These are phyloP conservation scores for Amphiprion percula DNA, from an alignment of 2,113 vertebrate genomes.

Conservation along the genomic window DNA sequence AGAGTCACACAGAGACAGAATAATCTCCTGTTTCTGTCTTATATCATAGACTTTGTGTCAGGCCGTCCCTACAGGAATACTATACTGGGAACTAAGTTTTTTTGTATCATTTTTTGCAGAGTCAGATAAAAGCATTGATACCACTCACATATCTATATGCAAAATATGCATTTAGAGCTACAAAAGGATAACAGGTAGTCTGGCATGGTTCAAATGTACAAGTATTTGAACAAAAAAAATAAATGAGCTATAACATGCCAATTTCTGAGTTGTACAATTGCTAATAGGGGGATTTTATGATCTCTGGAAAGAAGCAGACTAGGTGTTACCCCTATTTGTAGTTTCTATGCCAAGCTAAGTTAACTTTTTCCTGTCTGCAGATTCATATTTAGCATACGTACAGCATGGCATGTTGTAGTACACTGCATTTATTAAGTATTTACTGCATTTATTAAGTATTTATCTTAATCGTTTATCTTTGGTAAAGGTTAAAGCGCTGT, in stretches of 20 bases:
- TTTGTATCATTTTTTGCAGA: too few relatives aligned
- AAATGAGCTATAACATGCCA: not conserved
- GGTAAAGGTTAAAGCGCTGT: conserved; percentile 22
- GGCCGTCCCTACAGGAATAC: not conserved
- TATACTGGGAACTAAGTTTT: not conserved
- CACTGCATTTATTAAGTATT: not conserved
- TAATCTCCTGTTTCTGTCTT: conserved; percentile 21
- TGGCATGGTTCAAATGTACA: not conserved
- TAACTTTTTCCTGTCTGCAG: not conserved
- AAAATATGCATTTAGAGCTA: not conserved
- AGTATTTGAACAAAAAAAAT: not conserved
- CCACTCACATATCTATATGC: not conserved
- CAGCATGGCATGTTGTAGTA: not conserved
- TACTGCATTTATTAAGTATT: not conserved
- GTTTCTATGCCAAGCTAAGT: conserved; percentile 3
- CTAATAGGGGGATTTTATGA: not conserved
- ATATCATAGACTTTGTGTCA: conserved; percentile 25
- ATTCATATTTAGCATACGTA: not conserved
- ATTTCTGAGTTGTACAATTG: not conserved
- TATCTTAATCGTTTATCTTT: not conserved
- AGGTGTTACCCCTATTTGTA: not conserved
- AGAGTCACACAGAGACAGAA: conserved; percentile 31
- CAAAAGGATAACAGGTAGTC: not conserved
- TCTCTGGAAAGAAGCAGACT: not conserved
- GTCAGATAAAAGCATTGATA: too few relatives aligned